These are phyloP conservation scores for Cryptocheilus praepositus DNA, from an alignment of 2,888 invertebrate species.

Conservation along the genomic window DNA sequence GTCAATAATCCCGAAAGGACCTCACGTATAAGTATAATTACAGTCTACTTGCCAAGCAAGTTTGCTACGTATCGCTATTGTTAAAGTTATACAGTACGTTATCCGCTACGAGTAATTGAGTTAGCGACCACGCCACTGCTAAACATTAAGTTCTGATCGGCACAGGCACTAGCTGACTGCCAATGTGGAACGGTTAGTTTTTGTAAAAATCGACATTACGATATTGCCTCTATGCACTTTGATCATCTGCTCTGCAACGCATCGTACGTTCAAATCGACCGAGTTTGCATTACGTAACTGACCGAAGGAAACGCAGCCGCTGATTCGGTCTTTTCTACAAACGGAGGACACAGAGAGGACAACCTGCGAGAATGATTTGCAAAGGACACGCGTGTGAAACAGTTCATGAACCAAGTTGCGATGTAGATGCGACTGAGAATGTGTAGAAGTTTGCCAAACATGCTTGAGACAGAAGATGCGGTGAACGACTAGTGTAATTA, in stretches of 20 bases:
- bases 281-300: too few relatives aligned
- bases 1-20: constrained; percentile 63
- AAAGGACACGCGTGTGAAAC: constrained; percentile 19
- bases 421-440: constrained; percentile 16
- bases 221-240: too few relatives aligned
- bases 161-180: not conserved
- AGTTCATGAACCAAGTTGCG: constrained; percentile 15
- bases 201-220: too few relatives aligned
- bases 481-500: constrained; percentile 41
- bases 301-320: too few relatives aligned
- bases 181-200: too few relatives aligned
- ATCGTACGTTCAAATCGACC: too few relatives aligned
- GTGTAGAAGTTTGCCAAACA: constrained; percentile 43
- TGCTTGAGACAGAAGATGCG: constrained; percentile 59
- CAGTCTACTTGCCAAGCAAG: not conserved
- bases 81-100: constrained; percentile 17
- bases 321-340: too few relatives aligned
- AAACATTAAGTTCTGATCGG: not conserved
- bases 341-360: not conserved
- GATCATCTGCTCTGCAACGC: too few relatives aligned
- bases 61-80: constrained; percentile 22
- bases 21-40: constrained; percentile 47
- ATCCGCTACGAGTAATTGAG: too few relatives aligned
- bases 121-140: not conserved
- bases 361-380: constrained; percentile 10